phyloP scores from a whole-genome alignment of 2,888 invertebrate species.

The Dynastes maya region DNA sequence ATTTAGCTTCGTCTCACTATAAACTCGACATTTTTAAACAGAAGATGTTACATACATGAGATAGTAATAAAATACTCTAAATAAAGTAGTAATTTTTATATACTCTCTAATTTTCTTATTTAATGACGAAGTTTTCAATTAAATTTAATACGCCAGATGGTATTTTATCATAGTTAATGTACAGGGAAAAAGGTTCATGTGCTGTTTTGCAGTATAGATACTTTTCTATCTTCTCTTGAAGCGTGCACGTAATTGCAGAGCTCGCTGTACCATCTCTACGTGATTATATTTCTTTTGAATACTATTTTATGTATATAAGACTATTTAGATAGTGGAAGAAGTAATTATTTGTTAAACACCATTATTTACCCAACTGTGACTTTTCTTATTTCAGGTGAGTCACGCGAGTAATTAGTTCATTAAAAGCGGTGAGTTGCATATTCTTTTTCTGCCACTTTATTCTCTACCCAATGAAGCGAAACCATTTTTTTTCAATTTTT shows the following conservation, averaged over 20 bases:
- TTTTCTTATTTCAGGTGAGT: constrained; percentile 37
- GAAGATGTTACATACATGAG: constrained; percentile 30
- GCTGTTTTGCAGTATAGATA: no score
- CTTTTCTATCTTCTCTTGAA: no score
- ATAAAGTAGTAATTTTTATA: constrained; percentile 38
- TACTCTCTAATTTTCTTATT: no score
- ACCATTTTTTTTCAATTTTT: neutral
- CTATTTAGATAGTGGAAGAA: no score
- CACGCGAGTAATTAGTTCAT: neutral
- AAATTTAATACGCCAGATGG: neutral
- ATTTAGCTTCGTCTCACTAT: constrained; percentile 21
- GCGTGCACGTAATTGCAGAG: no score
- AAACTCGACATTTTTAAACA: constrained; percentile 40
- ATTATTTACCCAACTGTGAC: neutral
- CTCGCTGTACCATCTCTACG: no score
- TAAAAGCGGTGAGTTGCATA: constrained; percentile 31
- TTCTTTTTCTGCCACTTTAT: constrained; percentile 6
- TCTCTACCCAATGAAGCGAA: neutral
- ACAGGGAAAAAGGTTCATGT: no score
- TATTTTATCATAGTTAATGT: no score
- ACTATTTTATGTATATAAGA: no score
- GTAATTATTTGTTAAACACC: neutral
- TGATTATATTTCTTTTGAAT: no score
- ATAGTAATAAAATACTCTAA: constrained; percentile 41
- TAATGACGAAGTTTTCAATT: neutral